A percentile compares a stretch with the other conserved stretches of the same genome.
These are phyloP conservation scores for Prionailurus viverrinus DNA, from an alignment of 2,113 vertebrate species.

Conservation along the genomic window DNA sequence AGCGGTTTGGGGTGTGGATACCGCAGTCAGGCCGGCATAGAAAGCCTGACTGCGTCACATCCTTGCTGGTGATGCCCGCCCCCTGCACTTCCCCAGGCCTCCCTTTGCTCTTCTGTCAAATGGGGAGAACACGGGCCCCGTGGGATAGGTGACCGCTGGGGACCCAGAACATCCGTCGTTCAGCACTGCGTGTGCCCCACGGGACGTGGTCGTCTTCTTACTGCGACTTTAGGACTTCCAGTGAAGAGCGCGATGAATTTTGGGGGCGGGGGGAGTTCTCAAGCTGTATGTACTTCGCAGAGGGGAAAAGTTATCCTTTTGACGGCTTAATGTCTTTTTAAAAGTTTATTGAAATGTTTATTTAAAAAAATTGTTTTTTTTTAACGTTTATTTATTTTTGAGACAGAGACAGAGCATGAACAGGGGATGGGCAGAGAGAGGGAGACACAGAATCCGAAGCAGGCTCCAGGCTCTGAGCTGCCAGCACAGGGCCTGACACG, in stretches of 20 bases:
- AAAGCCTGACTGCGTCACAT: neutral
- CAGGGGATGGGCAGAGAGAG: too few relatives aligned
- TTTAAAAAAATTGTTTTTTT: too few relatives aligned
- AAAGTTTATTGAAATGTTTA: too few relatives aligned
- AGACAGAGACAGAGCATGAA: too few relatives aligned
- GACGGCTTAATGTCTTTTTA: too few relatives aligned
- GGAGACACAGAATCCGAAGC: too few relatives aligned
- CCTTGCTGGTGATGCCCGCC: neutral
- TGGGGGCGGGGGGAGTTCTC: neutral
- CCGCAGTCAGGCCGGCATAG: neutral
- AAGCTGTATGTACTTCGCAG: neutral
- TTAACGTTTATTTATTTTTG: too few relatives aligned
- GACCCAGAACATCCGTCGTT: accelerated
- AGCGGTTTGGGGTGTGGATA: accelerated
- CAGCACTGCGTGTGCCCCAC: accelerated
- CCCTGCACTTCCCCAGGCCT: neutral
- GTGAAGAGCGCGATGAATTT: accelerated
- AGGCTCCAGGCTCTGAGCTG: too few relatives aligned
- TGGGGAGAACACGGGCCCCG: neutral
- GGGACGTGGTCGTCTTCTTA: accelerated
- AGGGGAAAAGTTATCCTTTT: neutral
- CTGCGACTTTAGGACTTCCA: too few relatives aligned
- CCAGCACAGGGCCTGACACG: accelerated
- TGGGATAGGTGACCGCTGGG: neutral
- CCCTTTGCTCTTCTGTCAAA: neutral